Evolutionary conservation across 2,113 vertebrate genomes (phyloP).

Genomic region (Ailurus styani): DNA sequence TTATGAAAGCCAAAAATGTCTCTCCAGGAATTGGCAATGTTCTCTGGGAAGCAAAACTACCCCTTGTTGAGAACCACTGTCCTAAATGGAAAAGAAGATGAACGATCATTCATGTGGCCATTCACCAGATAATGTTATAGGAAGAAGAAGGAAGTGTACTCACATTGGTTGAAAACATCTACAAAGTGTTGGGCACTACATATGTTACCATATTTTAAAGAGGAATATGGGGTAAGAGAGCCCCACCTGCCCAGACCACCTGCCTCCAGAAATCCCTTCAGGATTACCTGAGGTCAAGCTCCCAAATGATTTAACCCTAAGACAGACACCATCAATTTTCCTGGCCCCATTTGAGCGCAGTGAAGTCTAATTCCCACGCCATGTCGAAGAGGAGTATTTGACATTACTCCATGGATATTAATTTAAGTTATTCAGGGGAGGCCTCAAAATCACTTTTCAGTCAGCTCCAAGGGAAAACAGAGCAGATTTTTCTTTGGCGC

Average conservation of each 20-base stretch:
- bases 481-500: not conserved
- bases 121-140: not conserved
- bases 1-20: not conserved
- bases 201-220: not conserved
- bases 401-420: constrained; percentile 78
- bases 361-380: constrained; percentile 76
- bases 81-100: not conserved
- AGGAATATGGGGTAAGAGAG: not conserved
- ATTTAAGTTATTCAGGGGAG: constrained; percentile 77
- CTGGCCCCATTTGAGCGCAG: not conserved
- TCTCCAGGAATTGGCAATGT: not conserved
- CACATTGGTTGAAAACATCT: not conserved
- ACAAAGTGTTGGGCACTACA: not conserved
- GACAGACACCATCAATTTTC: constrained; percentile 52
- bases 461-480: constrained; percentile 66
- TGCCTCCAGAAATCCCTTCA: not conserved
- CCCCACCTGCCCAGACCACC: not conserved
- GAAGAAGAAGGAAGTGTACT: not conserved
- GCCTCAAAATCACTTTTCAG: constrained; percentile 64
- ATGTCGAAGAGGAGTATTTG: constrained; percentile 68
- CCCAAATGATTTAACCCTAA: constrained; percentile 16
- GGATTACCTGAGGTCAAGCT: constrained; percentile 64
- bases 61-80: not conserved
- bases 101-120: not conserved
- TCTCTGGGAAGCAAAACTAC: not conserved